Evolutionary conservation across 92 coral and sea anemone genomes (phyloP).

Genomic region (Montipora capitata): DNA sequence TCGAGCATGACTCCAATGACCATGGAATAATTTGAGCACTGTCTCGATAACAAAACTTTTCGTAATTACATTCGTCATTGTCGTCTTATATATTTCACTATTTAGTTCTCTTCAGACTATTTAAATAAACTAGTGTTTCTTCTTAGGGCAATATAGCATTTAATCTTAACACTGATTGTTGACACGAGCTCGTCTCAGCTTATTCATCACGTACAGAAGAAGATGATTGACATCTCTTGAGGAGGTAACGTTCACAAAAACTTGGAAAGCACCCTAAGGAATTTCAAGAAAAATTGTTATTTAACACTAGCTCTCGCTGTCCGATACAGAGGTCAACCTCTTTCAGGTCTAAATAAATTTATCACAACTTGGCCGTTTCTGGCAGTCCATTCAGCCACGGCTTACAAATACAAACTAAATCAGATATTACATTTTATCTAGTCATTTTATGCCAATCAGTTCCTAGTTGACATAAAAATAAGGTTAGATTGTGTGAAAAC

Average conservation of each 20-base stretch:
- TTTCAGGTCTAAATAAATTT: too few species aligned
- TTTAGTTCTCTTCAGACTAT: not conserved
- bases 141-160: constrained; percentile 15
- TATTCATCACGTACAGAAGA: not conserved
- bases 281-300: not conserved
- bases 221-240: not conserved
- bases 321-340: too few species aligned
- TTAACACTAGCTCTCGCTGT: too few species aligned
- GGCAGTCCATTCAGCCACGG: too few species aligned
- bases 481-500: too few species aligned
- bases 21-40: not conserved
- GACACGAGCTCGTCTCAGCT: constrained; percentile 21
- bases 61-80: constrained; percentile 5
- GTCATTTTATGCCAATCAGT: too few species aligned
- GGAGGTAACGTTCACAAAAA: not conserved
- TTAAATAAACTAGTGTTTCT: constrained; percentile 9
- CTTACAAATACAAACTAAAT: too few species aligned
- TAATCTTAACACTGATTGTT: not conserved
- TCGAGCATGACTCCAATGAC: not conserved
- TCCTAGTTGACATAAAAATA: too few species aligned
- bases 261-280: not conserved
- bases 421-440: too few species aligned
- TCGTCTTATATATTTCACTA: not conserved
- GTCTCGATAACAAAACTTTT: not conserved
- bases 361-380: too few species aligned